Evolutionary conservation across 2,888 invertebrate species (phyloP).

Genomic region (Pristionchus exspectatus): DNA sequence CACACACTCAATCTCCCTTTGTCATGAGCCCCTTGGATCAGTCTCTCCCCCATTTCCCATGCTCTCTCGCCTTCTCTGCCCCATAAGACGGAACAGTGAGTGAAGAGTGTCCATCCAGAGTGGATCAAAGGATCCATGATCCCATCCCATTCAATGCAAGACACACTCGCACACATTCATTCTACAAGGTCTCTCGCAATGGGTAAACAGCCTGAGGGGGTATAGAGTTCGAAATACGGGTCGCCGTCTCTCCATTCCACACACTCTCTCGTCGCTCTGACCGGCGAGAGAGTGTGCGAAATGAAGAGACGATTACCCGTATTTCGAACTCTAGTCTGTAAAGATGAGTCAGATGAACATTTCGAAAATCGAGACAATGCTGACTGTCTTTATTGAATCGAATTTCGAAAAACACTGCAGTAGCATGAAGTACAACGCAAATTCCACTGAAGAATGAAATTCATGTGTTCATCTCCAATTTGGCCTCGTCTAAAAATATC

Average conservation of each 20-base stretch:
- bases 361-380: neutral
- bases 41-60: neutral
- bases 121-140: constrained; percentile 43
- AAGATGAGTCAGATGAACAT: neutral
- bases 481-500: too few species aligned
- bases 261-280: too few species aligned
- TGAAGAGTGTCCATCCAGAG: neutral
- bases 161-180: constrained; percentile 14
- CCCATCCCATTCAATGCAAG: constrained; percentile 7
- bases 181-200: constrained; percentile 35
- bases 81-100: neutral
- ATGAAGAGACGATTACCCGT: too few species aligned
- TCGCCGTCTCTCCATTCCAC: too few species aligned
- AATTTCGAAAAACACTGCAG: neutral
- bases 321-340: too few species aligned
- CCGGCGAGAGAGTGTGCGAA: too few species aligned
- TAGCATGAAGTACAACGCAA: neutral
- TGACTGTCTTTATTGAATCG: neutral
- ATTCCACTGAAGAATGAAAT: neutral
- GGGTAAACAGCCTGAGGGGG: constrained; percentile 38
- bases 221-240: too few species aligned
- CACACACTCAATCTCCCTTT: constrained; percentile 4
- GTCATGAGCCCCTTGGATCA: neutral
- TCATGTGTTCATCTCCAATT: neutral
- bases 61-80: neutral